Percentiles rank a stretch among this genome's conserved stretches.
Evolutionary conservation across 92 coral and sea anemone species (phyloP).

Genomic region (Paramuricea clavata): DNA sequence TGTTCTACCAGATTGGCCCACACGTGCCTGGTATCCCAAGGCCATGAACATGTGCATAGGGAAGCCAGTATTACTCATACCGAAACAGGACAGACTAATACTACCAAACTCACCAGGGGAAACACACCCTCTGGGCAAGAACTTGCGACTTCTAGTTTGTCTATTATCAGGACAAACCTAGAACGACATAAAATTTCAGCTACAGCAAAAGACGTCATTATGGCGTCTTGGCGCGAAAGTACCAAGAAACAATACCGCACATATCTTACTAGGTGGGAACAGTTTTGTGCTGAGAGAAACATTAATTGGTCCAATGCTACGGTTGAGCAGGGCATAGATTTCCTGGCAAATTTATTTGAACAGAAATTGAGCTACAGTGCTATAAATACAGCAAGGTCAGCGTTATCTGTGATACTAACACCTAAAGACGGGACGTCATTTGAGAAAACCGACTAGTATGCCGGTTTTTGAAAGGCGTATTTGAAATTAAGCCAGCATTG

Average conservation of each 20-base stretch:
- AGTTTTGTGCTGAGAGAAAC: neutral
- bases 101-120: slow-evolving; percentile 8
- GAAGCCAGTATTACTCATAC: neutral
- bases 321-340: neutral
- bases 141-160: neutral
- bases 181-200: neutral
- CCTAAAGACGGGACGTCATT: neutral
- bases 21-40: slow-evolving; percentile 24
- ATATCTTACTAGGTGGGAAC: neutral
- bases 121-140: slow-evolving; percentile 5
- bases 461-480: neutral
- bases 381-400: neutral
- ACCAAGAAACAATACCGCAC: slow-evolving; percentile 16
- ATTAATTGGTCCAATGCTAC: neutral
- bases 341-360: neutral
- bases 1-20: slow-evolving; percentile 38
- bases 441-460: neutral
- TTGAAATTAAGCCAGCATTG: neutral
- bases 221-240: neutral
- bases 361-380: neutral
- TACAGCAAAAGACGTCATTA: slow-evolving; percentile 5
- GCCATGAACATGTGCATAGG: slow-evolving; percentile 29
- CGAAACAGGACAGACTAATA: neutral
- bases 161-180: neutral
- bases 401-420: neutral